phyloP scores from a whole-genome alignment of 1,140 invertebrate genomes.

The Palaemon carinicauda region DNA sequence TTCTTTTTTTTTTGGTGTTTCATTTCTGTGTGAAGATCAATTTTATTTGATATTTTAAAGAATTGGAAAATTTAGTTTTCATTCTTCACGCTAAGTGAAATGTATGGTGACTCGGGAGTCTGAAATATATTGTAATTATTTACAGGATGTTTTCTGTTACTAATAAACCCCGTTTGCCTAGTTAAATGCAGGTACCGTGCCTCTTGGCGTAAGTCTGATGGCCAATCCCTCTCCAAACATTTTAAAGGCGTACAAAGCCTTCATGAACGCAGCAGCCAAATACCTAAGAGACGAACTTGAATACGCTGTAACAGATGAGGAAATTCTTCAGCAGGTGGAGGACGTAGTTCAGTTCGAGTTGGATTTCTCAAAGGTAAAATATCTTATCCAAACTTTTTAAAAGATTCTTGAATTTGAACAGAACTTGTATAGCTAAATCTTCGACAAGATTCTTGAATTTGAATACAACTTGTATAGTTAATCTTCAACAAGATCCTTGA shows the following conservation, averaged over 20 bases:
- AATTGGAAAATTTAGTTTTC: background rate
- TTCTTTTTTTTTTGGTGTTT: background rate
- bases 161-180: too few relatives aligned
- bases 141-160: background rate
- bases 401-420: background rate
- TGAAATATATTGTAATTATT: background rate
- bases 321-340: constrained; percentile 70
- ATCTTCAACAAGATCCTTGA: too few relatives aligned
- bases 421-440: background rate
- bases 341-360: constrained; percentile 80
- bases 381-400: too few relatives aligned
- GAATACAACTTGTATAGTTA: too few relatives aligned
- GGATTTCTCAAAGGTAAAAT: constrained; percentile 22
- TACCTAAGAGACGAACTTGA: constrained; percentile 75
- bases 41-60: too few relatives aligned
- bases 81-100: too few relatives aligned
- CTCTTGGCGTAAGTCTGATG: background rate
- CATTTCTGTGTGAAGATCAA: too few relatives aligned
- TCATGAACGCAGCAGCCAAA: constrained; percentile 79
- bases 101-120: background rate
- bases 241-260: constrained; percentile 77
- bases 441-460: background rate
- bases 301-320: constrained; percentile 65
- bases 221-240: constrained; percentile 62
- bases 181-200: constrained; percentile 17